Evolutionary conservation across 2,113 vertebrate species (phyloP), one percentile per base, ranked within the genome.

Genomic region (Petrocephalus microphthalmus): DNA sequence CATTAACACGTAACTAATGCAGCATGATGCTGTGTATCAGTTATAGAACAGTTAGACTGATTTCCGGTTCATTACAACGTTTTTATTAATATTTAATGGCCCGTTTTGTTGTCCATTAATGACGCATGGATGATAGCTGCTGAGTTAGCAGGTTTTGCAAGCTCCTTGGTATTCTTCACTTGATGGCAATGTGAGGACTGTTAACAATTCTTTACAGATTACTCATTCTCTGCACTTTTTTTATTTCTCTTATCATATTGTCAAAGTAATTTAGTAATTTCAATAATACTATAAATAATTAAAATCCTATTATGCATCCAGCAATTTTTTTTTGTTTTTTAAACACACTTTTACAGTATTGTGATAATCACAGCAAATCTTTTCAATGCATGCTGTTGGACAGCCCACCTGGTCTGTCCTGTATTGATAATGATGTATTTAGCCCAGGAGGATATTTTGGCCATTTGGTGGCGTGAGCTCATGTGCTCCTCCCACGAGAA

Each of bases 21-120:
- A 53, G 29, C 81, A 45, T 82, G 17, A 22, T 67, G 51, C 52
- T 42, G 29, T 22, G 29, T 82, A 13, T 88, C 51, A 51, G 52
- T 88, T 81, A 56, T 25, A 78, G 19, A 81, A 81, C 49, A 71
- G 42, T 33, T 42, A 20, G 29, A 56, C 7, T 81, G 25, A 81
- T 82, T 88, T 42, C 29, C 56, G 71, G 51, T 52, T 88, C 33
- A 17, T 52, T 54, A 33, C 51, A 88, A 56, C n/a, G 33, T 82
- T 82, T 81, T 56, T 1, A 37, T 81, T 56, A 45, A 88, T 56
- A 47, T 88, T 88, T 81, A 88, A 78, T 78, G 42, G 29, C 22
- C 37, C 82, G 54, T 87, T 67, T 64, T 64, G 42, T 64, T 45
- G 51, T 15, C 17, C 33, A 11, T 56, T 56, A 45, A 13, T 81